Evolutionary conservation across 2,888 invertebrate species (phyloP).

Genomic region (Eupithecia subfuscata): DNA sequence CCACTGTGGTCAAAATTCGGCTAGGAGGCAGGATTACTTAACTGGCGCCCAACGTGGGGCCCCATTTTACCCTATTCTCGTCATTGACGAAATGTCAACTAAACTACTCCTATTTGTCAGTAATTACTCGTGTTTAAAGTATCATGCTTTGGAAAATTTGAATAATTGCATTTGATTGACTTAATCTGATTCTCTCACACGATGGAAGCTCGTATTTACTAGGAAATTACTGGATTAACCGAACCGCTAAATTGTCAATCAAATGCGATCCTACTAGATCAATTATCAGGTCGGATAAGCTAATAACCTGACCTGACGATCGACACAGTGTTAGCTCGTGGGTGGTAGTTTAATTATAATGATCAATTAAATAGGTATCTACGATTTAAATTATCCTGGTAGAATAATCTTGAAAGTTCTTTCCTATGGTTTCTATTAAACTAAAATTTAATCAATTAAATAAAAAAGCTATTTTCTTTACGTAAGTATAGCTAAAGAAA

Average conservation of each 20-base stretch:
- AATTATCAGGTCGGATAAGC: background rate
- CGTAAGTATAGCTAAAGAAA: too few relatives aligned
- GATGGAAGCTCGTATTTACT: background rate
- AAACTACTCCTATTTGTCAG: background rate
- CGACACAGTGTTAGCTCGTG: background rate
- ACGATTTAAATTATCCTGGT: background rate
- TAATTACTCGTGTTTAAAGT: background rate
- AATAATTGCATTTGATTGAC: background rate
- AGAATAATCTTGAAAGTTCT: background rate
- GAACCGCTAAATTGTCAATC: background rate
- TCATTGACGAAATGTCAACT: background rate
- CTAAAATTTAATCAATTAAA: too few relatives aligned
- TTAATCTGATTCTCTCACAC: background rate
- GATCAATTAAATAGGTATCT: background rate
- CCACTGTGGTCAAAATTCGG: too few relatives aligned
- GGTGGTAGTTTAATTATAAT: background rate
- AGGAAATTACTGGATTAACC: conserved; percentile 4
- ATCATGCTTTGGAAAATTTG: background rate
- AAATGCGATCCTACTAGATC: background rate
- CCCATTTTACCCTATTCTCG: background rate
- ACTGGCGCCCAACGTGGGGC: background rate
- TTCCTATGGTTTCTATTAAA: too few relatives aligned
- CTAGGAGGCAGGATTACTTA: too few relatives aligned
- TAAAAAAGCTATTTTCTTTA: too few relatives aligned
- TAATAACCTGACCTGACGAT: background rate